Evolutionary conservation across 2,888 invertebrate species (phyloP).

Genomic region (Agrotis ipsilon): DNA sequence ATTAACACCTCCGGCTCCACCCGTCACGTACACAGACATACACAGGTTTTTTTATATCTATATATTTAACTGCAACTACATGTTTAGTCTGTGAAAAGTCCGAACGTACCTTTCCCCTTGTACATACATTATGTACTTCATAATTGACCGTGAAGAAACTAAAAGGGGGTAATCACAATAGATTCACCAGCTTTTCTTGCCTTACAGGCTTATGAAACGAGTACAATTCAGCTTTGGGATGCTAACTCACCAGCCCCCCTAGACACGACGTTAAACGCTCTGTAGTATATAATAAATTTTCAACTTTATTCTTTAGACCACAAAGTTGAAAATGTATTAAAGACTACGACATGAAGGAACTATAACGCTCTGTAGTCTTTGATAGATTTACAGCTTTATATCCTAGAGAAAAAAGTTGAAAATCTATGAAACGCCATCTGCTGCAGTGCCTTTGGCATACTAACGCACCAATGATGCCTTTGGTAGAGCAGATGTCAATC

Average conservation of each 20-base stretch:
- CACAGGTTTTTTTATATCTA: constrained; percentile 77
- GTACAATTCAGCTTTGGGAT: constrained; percentile 7
- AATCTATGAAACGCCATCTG: too few species aligned
- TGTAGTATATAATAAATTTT: too few species aligned
- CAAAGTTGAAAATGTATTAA: too few species aligned
- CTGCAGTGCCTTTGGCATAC: not conserved
- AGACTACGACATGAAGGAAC: too few species aligned
- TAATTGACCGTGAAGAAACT: not conserved
- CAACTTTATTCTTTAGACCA: too few species aligned
- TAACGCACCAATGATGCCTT: not conserved
- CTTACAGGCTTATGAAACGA: not conserved
- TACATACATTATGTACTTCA: not conserved
- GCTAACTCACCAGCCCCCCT: not conserved
- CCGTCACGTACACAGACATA: constrained; percentile 74
- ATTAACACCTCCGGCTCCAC: constrained; percentile 79
- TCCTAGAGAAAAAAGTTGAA: too few species aligned
- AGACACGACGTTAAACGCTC: too few species aligned
- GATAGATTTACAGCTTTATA: too few species aligned
- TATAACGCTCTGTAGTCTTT: too few species aligned
- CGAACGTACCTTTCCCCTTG: constrained; percentile 7
- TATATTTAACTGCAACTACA: constrained; percentile 27
- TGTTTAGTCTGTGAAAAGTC: constrained; percentile 47
- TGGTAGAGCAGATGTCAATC: not conserved
- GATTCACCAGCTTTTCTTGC: constrained; percentile 12
- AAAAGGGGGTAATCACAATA: not conserved